These are phyloP conservation scores for Aerospiza tachiro DNA, from an alignment of 2,797 vertebrate species.

Conservation along the genomic window DNA sequence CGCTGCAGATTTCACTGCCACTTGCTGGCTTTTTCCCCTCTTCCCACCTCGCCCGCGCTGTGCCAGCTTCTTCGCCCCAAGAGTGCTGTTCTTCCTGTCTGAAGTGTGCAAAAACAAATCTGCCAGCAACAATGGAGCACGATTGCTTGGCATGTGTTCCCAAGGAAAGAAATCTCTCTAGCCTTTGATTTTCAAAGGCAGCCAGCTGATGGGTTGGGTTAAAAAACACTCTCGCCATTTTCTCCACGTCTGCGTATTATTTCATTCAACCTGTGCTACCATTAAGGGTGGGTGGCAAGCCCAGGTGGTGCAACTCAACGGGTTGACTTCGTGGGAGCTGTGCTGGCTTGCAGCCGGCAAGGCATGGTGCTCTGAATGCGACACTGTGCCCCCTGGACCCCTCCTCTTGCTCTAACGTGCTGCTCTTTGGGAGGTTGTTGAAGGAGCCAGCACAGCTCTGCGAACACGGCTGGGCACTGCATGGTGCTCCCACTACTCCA, in stretches of 20 bases:
- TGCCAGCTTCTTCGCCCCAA: neutral
- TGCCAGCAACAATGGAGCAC: neutral
- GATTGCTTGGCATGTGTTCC: neutral
- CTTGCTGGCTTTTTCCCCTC: neutral
- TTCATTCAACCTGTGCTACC: neutral
- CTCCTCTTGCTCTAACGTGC: neutral
- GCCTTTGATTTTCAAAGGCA: slow-evolving; percentile 36
- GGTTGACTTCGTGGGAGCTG: neutral
- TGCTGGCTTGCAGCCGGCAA: neutral
- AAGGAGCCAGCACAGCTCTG: neutral
- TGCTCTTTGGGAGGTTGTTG: neutral
- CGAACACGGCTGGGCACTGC: fast-evolving
- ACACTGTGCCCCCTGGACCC: neutral
- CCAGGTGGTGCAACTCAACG: neutral
- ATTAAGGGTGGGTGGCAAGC: neutral
- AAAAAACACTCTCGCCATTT: neutral
- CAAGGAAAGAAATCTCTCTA: neutral
- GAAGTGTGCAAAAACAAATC: slow-evolving; percentile 9
- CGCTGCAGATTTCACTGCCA: neutral
- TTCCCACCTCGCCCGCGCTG: neutral
- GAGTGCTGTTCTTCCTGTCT: neutral
- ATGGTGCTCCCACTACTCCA: neutral
- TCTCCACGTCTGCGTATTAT: neutral
- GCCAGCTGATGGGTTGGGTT: neutral
- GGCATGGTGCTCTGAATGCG: neutral